Conservation (phyloP, 2,888 invertebrate species). For the Phorcus lineatus region DNA sequence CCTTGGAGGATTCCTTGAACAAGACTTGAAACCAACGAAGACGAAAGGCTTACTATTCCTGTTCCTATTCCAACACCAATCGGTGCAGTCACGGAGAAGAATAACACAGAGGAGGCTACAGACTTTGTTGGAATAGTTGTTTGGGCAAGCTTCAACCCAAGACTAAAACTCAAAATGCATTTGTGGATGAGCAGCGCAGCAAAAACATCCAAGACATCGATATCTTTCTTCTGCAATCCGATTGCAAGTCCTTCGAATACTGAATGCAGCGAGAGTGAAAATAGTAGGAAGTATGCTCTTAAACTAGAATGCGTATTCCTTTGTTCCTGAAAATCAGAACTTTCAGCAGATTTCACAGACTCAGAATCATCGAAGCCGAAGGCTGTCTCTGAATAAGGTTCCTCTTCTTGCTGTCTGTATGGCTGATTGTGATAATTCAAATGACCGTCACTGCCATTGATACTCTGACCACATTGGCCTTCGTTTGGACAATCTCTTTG, state of each 20-base stretch:
- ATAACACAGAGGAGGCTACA: constrained; percentile 72
- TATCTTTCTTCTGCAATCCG: constrained; percentile 76
- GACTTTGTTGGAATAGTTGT: constrained; percentile 73
- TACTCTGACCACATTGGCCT: constrained; percentile 28
- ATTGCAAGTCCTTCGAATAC: constrained; percentile 80
- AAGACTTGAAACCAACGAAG: constrained; percentile 58
- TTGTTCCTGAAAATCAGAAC: neutral
- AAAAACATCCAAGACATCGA: constrained; percentile 76
- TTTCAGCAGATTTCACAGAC: neutral
- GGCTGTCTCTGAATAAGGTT: neutral
- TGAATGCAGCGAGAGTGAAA: constrained; percentile 79
- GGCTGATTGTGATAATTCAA: constrained; percentile 40
- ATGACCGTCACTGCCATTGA: constrained; percentile 47
- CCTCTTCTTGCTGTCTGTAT: too few species aligned
- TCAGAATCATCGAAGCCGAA: neutral
- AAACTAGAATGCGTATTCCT: constrained; percentile 74
- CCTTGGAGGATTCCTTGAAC: constrained; percentile 82
- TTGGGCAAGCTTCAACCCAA: constrained; percentile 78
- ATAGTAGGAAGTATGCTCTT: constrained; percentile 77
- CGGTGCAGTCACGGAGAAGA: constrained; percentile 82
- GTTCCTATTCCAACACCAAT: constrained; percentile 83
- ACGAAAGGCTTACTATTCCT: constrained; percentile 73
- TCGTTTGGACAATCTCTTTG: too few species aligned
- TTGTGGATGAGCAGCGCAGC: constrained; percentile 79
- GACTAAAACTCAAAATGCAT: constrained; percentile 79